phyloP scores from a whole-genome alignment of 2,797 vertebrate genomes.

The Morelia viridis region DNA sequence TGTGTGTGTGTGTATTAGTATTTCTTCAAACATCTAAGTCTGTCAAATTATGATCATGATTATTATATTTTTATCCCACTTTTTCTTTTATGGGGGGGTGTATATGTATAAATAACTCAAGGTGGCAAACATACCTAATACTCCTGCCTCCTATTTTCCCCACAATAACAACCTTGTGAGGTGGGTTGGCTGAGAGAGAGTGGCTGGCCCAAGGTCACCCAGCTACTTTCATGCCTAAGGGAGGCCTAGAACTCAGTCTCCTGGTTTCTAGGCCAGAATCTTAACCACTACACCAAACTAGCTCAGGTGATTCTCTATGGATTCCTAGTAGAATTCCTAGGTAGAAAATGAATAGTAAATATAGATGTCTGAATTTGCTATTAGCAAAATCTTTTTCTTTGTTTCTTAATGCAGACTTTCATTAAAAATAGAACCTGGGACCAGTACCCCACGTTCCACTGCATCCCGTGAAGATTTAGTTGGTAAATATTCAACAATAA shows the following conservation, averaged over 20 bases:
- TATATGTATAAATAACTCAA: background rate
- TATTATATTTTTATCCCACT: background rate
- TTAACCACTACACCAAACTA: background rate
- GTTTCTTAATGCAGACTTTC: conserved; percentile 84
- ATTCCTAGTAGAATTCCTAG: background rate
- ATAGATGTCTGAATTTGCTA: background rate
- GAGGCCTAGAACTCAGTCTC: background rate
- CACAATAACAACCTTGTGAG: background rate
- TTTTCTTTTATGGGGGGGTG: background rate
- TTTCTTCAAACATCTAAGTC: background rate
- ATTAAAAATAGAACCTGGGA: conserved; percentile 96
- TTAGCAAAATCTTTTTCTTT: conserved; percentile 42
- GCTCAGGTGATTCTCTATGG: background rate
- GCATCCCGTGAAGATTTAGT: conserved; percentile 93
- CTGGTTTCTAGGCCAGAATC: background rate
- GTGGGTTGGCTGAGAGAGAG: background rate
- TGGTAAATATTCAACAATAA: conserved; percentile 74
- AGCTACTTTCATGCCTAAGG: background rate
- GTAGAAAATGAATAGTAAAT: background rate
- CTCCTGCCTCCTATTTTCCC: background rate
- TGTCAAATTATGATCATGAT: background rate
- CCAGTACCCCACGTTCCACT: conserved; percentile 91
- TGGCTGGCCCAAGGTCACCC: background rate
- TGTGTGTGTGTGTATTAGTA: too few species aligned
- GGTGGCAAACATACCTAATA: background rate